These are phyloP conservation scores for Bimastos eiseni DNA, from an alignment of 2,888 invertebrate species.

Conservation along the genomic window DNA sequence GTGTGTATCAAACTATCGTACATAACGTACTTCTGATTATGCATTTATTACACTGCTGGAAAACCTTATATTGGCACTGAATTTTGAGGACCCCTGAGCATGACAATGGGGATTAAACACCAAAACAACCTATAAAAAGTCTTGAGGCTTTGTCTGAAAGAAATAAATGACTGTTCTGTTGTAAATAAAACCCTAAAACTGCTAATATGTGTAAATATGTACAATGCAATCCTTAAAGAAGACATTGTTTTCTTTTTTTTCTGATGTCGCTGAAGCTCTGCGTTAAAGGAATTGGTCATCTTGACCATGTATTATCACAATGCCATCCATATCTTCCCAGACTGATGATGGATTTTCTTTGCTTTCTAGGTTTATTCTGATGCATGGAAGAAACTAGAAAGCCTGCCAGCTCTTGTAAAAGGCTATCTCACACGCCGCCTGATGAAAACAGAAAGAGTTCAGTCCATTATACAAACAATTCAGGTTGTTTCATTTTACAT, in stretches of 20 bases:
- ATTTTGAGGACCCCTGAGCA: background rate
- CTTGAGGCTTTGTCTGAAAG: background rate
- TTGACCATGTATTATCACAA: background rate
- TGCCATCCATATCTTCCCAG: background rate
- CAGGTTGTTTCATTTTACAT: constrained; percentile 47
- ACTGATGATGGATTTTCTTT: background rate
- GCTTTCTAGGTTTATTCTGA: background rate
- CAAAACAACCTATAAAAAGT: too few relatives aligned
- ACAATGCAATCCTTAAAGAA: too few relatives aligned
- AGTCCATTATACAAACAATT: constrained; percentile 77
- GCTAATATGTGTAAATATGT: too few relatives aligned
- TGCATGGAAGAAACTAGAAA: background rate
- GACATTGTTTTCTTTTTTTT: background rate
- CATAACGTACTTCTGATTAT: background rate
- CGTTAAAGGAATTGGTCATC: background rate
- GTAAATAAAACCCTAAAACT: background rate
- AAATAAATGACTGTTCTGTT: background rate
- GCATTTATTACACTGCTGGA: background rate
- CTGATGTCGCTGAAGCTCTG: background rate
- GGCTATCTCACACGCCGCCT: constrained; percentile 82
- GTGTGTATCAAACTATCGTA: background rate
- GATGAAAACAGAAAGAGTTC: constrained; percentile 79
- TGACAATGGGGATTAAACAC: background rate
- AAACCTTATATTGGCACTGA: background rate
- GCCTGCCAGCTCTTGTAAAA: constrained; percentile 60